Evolutionary conservation across 2,113 vertebrate species (phyloP), one percentile per base, ranked within the genome.

Genomic region (Anser brachyrhynchus): DNA sequence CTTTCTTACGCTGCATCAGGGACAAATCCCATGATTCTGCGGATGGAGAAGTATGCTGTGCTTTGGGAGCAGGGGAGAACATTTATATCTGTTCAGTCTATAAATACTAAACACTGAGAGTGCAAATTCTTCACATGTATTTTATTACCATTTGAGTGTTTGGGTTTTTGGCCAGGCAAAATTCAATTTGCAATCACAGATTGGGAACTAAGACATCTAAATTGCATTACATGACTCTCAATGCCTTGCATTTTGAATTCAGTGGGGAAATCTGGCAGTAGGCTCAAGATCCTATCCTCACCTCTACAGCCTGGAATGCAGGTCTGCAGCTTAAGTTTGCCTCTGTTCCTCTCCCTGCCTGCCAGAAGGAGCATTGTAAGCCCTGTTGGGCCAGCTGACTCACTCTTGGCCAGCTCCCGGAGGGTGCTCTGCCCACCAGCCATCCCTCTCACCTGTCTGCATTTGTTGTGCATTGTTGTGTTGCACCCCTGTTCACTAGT

Each of bases 171-270:
- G 44, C 55, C 55, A 54, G 81, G 55, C 65, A 58, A 58, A 84
- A 95, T 84, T 73, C 51, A 49, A 78, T 95, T 74, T 87, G 46
- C 70, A 15, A 4, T 62, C 52, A 58, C 65, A 75, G 35, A 89
- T 66, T 59, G 66, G 82, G 74, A 89, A 46, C 65, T 81, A 74
- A 82, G 70, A 64, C 11, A 37, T 33, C 65, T 71, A 49, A 78
- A 91, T 49, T 81, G 11, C 11, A 43, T 82, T 62, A 79, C 35
- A 4, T 52, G 74, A 22, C 51, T 81, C 41, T 37, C 15, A 11
- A 29, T 29, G 66, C 59, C 70, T 61, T 20, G 33, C 51, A 37
- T 70, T 28, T 28, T 58, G 74, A 81, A 77, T 58, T 49, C 86
- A 43, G 19, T 5, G 13, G 44, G 61, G 86, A 85, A 85, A 71